Conservation (phyloP, 1,140 invertebrate genomes). For the Drosophila littoralis region DNA sequence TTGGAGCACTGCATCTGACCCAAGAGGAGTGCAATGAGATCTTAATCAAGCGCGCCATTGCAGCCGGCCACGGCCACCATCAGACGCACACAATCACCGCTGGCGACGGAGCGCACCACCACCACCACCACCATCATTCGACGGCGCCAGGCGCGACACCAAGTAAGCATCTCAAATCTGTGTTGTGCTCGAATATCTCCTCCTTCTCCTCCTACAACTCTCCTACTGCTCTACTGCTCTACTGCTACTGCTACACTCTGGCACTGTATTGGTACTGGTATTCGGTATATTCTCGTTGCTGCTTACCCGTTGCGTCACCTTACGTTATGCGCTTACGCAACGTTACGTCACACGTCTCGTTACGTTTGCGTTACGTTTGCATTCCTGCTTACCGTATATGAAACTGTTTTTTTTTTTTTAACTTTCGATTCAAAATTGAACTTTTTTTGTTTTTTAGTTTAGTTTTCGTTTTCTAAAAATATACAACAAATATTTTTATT, state of each 20-base stretch:
- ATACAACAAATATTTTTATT: not conserved
- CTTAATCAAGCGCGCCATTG: constrained; percentile 87
- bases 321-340: constrained; percentile 11
- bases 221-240: constrained; percentile 11
- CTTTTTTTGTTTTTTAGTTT: constrained; percentile 16
- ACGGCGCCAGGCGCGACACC: constrained; percentile 75
- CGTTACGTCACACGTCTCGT: constrained; percentile 24
- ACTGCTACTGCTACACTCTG: constrained; percentile 14
- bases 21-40: constrained; percentile 92
- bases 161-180: constrained; percentile 83
- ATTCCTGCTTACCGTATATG: constrained; percentile 14
- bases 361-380: constrained; percentile 20
- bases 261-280: constrained; percentile 29
- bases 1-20: constrained; percentile 89
- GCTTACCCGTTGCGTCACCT: constrained; percentile 48
- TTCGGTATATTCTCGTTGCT: constrained; percentile 68
- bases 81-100: constrained; percentile 80
- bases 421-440: constrained; percentile 14
- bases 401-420: not conserved
- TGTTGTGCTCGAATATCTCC: constrained; percentile 58
- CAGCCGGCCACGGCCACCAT: constrained; percentile 83
- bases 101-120: constrained; percentile 73
- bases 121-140: constrained; percentile 50
- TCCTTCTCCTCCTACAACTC: constrained; percentile 19
- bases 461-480: constrained; percentile 17